phyloP scores from a whole-genome alignment of 1,140 invertebrate genomes.

The Brachionus angularis region DNA sequence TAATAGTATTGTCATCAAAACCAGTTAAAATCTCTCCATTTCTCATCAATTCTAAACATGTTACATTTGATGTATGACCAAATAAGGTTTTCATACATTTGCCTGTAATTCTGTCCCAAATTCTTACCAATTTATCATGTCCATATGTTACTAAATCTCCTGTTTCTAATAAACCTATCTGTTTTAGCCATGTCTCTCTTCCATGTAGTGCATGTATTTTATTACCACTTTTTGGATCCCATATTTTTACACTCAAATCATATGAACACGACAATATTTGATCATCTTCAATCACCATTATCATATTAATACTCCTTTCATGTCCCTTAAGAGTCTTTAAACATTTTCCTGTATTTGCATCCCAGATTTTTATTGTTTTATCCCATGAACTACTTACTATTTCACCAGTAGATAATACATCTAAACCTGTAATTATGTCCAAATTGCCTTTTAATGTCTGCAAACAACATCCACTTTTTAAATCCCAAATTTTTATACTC shows the following conservation, averaged over 20 bases:
- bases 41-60: too few relatives aligned
- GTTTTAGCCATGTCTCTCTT: too few relatives aligned
- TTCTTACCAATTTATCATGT: too few relatives aligned
- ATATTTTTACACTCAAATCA: conserved; percentile 94
- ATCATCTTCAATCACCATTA: conserved; percentile 90
- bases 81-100: too few relatives aligned
- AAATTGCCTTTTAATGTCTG: conserved; percentile 89
- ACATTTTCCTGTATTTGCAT: conserved; percentile 87
- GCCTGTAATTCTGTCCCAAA: too few relatives aligned
- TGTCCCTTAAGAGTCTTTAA: conserved; percentile 90
- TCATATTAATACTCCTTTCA: conserved; percentile 91
- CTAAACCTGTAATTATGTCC: conserved; percentile 88
- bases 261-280: conserved; percentile 94
- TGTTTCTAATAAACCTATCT: too few relatives aligned
- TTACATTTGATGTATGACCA: too few relatives aligned
- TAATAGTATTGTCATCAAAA: too few relatives aligned
- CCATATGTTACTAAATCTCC: too few relatives aligned
- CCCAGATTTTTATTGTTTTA: conserved; percentile 97
- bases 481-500: conserved; percentile 84
- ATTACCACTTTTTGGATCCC: conserved; percentile 73
- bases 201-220: conserved; percentile 87
- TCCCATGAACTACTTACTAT: conserved; percentile 95
- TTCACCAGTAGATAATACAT: too few relatives aligned
- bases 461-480: conserved; percentile 80
- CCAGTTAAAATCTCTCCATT: too few relatives aligned